Conservation (phyloP, 2,797 vertebrate genomes). For the Morus bassanus region DNA sequence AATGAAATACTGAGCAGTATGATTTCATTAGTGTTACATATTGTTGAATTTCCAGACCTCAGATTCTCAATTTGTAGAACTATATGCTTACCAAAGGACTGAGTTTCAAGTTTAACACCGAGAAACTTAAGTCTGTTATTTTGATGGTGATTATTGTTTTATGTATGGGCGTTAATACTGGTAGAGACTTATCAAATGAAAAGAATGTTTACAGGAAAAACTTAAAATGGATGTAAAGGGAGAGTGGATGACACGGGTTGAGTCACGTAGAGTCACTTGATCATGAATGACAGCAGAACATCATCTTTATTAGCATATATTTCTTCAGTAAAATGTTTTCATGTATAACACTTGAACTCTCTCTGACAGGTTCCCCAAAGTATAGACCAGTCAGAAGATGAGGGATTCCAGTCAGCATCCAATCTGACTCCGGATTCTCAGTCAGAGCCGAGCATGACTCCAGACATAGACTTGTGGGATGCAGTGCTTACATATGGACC, state of each 20-base stretch:
- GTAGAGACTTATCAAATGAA: neutral
- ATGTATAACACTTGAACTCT: neutral
- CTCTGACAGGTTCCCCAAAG: slow-evolving; percentile 85
- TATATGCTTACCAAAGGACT: neutral
- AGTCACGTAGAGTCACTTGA: neutral
- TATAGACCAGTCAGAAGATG: slow-evolving; percentile 95
- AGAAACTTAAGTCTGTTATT: neutral
- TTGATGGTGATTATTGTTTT: neutral
- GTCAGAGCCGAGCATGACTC: slow-evolving; percentile 87
- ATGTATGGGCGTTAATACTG: neutral
- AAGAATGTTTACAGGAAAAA: neutral
- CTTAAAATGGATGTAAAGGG: neutral
- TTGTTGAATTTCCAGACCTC: neutral
- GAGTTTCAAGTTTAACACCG: neutral
- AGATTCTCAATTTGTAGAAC: neutral
- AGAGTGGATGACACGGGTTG: neutral
- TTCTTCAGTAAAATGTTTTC: neutral
- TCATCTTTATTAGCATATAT: neutral
- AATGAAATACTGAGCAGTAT: neutral
- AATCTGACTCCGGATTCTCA: slow-evolving; percentile 97
- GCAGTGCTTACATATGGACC: slow-evolving; percentile 86
- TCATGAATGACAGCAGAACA: neutral
- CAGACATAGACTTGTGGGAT: slow-evolving; percentile 93
- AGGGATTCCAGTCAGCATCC: slow-evolving; percentile 96
- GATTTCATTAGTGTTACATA: neutral